Conservation (phyloP, 2,797 vertebrate species). For the Podarcis lilfordi region DNA sequence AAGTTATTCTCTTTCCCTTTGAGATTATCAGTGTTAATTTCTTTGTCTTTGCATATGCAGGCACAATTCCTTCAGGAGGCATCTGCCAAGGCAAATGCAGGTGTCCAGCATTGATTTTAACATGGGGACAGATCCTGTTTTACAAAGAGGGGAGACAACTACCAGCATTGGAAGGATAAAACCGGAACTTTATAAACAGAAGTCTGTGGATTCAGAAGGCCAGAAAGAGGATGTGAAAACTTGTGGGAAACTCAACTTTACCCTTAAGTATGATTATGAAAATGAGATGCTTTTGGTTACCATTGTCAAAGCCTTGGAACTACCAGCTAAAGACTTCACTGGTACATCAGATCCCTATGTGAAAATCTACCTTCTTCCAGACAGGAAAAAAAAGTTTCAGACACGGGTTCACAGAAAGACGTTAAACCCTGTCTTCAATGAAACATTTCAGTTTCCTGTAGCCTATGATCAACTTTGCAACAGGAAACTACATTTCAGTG, state of each 20-base stretch:
- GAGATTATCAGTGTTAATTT: constrained; percentile 53
- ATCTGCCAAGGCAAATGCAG: constrained; percentile 96
- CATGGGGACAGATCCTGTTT: constrained; percentile 83
- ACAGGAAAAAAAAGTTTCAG: constrained; percentile 98
- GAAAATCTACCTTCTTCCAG: constrained; percentile 97
- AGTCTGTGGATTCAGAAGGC: constrained; percentile 94
- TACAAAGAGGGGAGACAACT: constrained; percentile 91
- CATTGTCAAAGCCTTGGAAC: constrained; percentile 94
- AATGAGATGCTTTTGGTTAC: constrained; percentile 91
- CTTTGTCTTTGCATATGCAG: constrained; percentile 75
- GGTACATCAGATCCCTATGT: constrained; percentile 98
- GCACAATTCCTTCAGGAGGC: constrained; percentile 97
- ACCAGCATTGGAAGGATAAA: constrained; percentile 97
- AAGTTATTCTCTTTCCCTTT: constrained; percentile 16
- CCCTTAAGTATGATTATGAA: constrained; percentile 92
- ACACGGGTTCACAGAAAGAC: constrained; percentile 97
- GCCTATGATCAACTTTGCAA: constrained; percentile 92
- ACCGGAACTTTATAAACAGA: constrained; percentile 98
- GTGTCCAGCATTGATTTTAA: constrained; percentile 96
- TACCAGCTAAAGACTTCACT: constrained; percentile 96
- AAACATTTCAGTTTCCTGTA: constrained; percentile 94
- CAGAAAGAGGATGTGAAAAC: constrained; percentile 87
- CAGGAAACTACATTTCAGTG: constrained; percentile 96
- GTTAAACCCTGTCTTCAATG: constrained; percentile 93
- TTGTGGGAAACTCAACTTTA: constrained; percentile 95